phyloP scores from a whole-genome alignment of 2,113 vertebrate species.

The Pelusios castaneus region DNA sequence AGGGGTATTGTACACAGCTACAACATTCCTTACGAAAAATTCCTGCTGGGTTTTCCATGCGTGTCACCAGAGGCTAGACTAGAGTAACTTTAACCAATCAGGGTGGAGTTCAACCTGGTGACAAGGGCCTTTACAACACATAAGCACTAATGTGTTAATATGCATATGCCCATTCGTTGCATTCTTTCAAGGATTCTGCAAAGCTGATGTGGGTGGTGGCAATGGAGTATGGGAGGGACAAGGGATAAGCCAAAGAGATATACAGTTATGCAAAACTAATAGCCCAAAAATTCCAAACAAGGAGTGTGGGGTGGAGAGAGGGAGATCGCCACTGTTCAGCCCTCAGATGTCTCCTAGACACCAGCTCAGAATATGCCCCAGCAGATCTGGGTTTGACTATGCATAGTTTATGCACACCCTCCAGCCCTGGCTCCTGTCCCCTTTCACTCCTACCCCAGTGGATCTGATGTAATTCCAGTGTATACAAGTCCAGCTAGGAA shows the following conservation, averaged over 20 bases:
- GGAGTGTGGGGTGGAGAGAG: background rate
- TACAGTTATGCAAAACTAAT: background rate
- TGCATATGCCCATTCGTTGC: background rate
- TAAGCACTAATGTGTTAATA: fast-evolving
- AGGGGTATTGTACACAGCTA: background rate
- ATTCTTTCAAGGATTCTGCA: background rate
- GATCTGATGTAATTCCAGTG: background rate
- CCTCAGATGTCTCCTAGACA: background rate
- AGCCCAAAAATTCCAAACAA: background rate
- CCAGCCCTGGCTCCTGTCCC: background rate
- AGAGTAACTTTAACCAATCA: background rate
- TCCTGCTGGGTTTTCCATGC: background rate
- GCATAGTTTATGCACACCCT: background rate
- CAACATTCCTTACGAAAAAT: background rate
- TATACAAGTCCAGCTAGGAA: background rate
- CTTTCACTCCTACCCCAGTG: background rate
- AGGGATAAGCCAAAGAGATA: background rate
- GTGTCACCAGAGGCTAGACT: fast-evolving
- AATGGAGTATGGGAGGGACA: background rate
- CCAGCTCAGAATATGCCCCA: background rate
- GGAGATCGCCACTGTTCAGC: background rate
- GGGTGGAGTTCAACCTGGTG: fast-evolving
- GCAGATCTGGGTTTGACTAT: background rate
- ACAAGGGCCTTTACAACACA: background rate
- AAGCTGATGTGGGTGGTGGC: fast-evolving